phyloP scores from a whole-genome alignment of 2,113 vertebrate genomes.

The Ophthalmolycus amberensis region DNA sequence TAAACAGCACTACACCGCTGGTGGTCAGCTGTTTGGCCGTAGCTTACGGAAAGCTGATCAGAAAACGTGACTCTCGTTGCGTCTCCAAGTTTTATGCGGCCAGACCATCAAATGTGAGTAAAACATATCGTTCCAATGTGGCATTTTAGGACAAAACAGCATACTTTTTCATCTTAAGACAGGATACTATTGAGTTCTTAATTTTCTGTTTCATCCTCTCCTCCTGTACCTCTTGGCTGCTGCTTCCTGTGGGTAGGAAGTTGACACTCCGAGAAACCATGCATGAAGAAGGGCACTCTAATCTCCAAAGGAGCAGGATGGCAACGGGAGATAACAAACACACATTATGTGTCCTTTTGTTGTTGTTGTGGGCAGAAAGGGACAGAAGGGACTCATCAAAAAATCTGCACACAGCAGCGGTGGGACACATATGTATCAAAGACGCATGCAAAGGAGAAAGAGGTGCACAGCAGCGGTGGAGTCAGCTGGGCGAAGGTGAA shows the following conservation, averaged over 20 bases:
- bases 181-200: background rate
- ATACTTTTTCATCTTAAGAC: background rate
- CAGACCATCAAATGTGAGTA: background rate
- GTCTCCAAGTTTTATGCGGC: background rate
- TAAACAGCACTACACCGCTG: too few relatives aligned
- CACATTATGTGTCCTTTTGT: conserved; percentile 13
- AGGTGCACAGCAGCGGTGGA: conserved; percentile 40
- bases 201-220: background rate
- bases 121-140: background rate
- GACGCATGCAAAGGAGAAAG: conserved; percentile 51
- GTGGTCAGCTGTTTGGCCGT: too few relatives aligned
- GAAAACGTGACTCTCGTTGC: background rate
- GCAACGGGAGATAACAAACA: conserved; percentile 52
- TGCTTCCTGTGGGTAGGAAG: conserved; percentile 29
- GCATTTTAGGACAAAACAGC: background rate
- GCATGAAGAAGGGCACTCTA: conserved; percentile 47
- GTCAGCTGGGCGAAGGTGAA: conserved; percentile 52
- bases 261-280: conserved; percentile 59
- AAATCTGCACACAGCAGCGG: conserved; percentile 4
- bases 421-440: conserved; percentile 36
- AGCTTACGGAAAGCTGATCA: background rate
- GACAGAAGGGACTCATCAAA: conserved; percentile 21
- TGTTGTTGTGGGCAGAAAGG: conserved; percentile 31
- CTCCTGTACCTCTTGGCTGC: background rate
- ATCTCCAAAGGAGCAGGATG: conserved; percentile 62